Conservation (phyloP, 1,140 invertebrate genomes). For the Apolygus lucorum region DNA sequence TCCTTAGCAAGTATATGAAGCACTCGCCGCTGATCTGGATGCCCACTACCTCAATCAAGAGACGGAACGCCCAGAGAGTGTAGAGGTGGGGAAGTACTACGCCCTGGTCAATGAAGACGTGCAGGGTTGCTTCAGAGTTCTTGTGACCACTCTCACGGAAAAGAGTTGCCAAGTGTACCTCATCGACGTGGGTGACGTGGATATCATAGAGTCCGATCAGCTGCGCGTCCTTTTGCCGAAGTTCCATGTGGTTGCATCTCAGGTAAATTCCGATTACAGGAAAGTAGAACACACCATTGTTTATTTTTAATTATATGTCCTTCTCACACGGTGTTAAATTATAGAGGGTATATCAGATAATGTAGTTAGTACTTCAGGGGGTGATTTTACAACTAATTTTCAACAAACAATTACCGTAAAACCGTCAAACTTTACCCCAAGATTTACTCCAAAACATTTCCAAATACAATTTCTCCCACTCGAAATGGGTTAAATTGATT, state of each 20-base stretch:
- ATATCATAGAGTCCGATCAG: background rate
- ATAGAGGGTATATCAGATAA: too few relatives aligned
- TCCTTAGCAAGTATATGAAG: background rate
- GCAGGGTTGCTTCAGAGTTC: background rate
- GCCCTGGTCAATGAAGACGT: background rate
- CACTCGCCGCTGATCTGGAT: too few relatives aligned
- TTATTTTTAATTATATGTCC: too few relatives aligned
- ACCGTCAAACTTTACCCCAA: too few relatives aligned
- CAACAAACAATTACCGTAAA: too few relatives aligned
- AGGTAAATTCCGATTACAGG: background rate
- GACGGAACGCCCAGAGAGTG: background rate
- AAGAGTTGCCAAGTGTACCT: background rate
- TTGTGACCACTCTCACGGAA: background rate
- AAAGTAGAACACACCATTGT: background rate
- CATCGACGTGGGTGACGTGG: conserved; percentile 2
- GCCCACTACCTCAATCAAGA: background rate
- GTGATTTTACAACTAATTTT: too few relatives aligned
- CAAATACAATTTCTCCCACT: too few relatives aligned
- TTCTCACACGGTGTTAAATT: too few relatives aligned
- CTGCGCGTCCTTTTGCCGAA: background rate
- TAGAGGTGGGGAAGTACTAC: background rate
- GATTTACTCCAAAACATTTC: too few relatives aligned
- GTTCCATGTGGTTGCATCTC: background rate
- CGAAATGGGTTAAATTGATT: too few relatives aligned
- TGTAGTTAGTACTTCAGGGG: too few relatives aligned